Percentiles rank a stretch among this genome's conserved stretches.
Evolutionary conservation across 2,888 invertebrate species (phyloP).

Genomic region (Heliothis peltigera): DNA sequence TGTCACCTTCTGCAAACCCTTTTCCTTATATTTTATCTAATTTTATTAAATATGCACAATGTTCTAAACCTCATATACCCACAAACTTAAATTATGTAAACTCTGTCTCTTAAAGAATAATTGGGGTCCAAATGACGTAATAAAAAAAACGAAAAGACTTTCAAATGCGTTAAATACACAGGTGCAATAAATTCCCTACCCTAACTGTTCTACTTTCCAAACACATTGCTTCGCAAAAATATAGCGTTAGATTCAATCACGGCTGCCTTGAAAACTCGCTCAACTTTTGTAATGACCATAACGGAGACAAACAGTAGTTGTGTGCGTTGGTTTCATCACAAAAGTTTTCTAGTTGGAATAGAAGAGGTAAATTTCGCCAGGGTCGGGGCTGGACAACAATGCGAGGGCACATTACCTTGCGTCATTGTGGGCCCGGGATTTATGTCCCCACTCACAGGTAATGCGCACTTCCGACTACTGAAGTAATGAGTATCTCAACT

Average conservation of each 20-base stretch:
- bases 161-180: neutral
- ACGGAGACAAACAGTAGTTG: slow-evolving; percentile 26
- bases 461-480: slow-evolving; percentile 46
- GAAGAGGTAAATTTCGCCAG: slow-evolving; percentile 54
- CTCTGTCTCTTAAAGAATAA: neutral
- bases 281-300: slow-evolving; percentile 48
- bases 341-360: slow-evolving; percentile 49
- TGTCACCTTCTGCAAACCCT: slow-evolving; percentile 16
- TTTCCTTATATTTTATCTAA: neutral
- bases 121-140: neutral
- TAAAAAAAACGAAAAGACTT: neutral
- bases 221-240: slow-evolving; percentile 1
- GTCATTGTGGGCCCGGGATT: slow-evolving; percentile 51
- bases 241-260: slow-evolving; percentile 20
- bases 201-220: neutral
- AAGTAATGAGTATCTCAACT: slow-evolving; percentile 53
- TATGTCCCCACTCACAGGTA: slow-evolving; percentile 47
- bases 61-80: too few species aligned
- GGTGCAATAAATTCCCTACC: neutral
- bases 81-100: too few species aligned
- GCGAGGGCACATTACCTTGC: slow-evolving; percentile 31
- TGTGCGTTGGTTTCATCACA: slow-evolving; percentile 41
- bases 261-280: slow-evolving; percentile 15
- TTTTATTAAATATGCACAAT: too few species aligned
- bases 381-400: slow-evolving; percentile 42